These are phyloP conservation scores for Vireo altiloquus DNA, from an alignment of 2,113 vertebrate species.

Conservation along the genomic window DNA sequence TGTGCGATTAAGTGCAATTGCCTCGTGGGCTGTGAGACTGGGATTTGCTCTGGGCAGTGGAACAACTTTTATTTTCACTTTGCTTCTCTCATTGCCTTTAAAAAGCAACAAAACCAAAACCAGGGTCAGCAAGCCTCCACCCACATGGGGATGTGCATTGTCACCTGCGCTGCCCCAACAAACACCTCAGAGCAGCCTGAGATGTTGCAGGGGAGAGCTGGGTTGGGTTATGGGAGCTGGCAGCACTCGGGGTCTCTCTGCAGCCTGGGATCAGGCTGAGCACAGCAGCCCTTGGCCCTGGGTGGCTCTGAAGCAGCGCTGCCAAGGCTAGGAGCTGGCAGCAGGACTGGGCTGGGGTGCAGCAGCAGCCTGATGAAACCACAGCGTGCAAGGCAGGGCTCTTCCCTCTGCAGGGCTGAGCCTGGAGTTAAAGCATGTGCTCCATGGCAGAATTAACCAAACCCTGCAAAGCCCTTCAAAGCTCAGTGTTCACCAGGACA, in stretches of 20 bases:
- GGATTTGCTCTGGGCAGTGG: not conserved
- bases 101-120: not conserved
- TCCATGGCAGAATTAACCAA: not conserved
- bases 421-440: not conserved
- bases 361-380: not conserved
- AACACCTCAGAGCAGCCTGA: not conserved
- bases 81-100: not conserved
- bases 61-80: not conserved
- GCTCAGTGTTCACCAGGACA: fast-evolving
- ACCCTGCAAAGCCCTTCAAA: not conserved
- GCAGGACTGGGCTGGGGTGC: not conserved
- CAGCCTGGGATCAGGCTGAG: not conserved
- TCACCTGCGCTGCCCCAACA: fast-evolving
- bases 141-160: fast-evolving
- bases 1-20: fast-evolving
- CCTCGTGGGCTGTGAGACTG: fast-evolving
- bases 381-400: fast-evolving
- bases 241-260: fast-evolving
- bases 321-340: not conserved
- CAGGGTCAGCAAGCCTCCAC: not conserved
- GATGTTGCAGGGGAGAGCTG: not conserved
- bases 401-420: not conserved
- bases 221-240: fast-evolving
- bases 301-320: not conserved
- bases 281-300: not conserved